Conservation (phyloP, 2,888 invertebrate genomes). For the Amblyjoppa proteus region DNA sequence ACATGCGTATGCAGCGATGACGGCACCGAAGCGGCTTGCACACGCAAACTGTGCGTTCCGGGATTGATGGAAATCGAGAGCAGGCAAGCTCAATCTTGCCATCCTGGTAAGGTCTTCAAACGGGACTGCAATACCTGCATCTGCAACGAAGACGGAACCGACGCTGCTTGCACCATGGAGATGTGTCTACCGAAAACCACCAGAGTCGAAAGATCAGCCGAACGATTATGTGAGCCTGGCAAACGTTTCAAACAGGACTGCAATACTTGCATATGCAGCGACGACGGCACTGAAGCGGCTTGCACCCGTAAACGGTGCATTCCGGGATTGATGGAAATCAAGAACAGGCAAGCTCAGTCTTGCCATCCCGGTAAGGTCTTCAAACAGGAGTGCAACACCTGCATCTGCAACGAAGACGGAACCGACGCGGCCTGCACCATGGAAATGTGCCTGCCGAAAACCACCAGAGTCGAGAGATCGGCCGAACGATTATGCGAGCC, state of each 20-base stretch:
- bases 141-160: no score
- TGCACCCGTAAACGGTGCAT: background rate
- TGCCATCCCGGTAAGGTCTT: no score
- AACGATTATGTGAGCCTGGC: conserved; percentile 77
- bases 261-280: conserved; percentile 86
- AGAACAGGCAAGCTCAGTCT: no score
- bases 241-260: conserved; percentile 81
- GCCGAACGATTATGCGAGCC: conserved; percentile 74
- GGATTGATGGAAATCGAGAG: no score
- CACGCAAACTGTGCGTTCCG: background rate
- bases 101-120: no score
- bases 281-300: conserved; percentile 80
- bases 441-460: conserved; percentile 70
- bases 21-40: conserved; percentile 77
- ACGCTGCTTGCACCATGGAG: background rate
- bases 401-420: no score
- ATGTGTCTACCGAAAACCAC: conserved; percentile 70
- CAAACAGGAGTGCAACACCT: no score
- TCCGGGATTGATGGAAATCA: no score
- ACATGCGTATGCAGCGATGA: conserved; percentile 86
- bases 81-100: no score
- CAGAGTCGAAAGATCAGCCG: background rate
- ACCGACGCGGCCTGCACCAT: no score
- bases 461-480: background rate
- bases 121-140: no score